Percentiles rank a stretch among this genome's conserved stretches.
Evolutionary conservation across 2,113 vertebrate genomes (phyloP).

Genomic region (Muntiacus muntjak): DNA sequence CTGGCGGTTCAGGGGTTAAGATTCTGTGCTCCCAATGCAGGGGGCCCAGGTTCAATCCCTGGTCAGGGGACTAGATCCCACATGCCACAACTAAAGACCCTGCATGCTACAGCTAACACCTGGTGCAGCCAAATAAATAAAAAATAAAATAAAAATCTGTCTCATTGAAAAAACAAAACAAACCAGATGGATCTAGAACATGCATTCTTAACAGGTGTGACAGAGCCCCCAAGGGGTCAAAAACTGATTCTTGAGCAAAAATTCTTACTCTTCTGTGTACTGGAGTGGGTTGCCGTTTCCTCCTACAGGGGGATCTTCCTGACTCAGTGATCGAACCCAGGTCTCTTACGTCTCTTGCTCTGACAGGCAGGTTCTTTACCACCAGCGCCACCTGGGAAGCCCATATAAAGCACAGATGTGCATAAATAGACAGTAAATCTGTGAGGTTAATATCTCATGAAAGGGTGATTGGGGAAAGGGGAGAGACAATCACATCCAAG

Average conservation of each 20-base stretch:
- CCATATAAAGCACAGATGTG: background rate
- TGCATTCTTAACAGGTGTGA: background rate
- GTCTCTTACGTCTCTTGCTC: background rate
- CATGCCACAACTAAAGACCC: background rate
- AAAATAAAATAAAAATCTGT: background rate
- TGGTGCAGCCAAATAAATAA: background rate
- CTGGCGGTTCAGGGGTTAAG: background rate
- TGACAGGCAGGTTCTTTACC: background rate
- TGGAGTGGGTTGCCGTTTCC: background rate
- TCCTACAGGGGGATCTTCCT: background rate
- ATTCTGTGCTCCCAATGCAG: background rate
- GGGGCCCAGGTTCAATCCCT: background rate
- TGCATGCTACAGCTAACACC: background rate
- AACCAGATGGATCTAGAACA: background rate
- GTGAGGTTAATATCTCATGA: rapidly evolving
- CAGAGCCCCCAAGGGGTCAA: rapidly evolving
- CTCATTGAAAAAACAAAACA: background rate
- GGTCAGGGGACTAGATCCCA: background rate
- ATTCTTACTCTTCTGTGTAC: background rate
- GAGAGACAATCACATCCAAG: rapidly evolving
- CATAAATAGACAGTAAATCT: background rate
- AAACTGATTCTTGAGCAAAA: background rate
- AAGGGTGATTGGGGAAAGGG: background rate
- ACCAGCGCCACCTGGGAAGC: background rate
- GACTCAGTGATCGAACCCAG: background rate